Evolutionary conservation across 2,797 vertebrate genomes (phyloP), one percentile per base, ranked within the genome.

Genomic region (Garrulus glandarius): DNA sequence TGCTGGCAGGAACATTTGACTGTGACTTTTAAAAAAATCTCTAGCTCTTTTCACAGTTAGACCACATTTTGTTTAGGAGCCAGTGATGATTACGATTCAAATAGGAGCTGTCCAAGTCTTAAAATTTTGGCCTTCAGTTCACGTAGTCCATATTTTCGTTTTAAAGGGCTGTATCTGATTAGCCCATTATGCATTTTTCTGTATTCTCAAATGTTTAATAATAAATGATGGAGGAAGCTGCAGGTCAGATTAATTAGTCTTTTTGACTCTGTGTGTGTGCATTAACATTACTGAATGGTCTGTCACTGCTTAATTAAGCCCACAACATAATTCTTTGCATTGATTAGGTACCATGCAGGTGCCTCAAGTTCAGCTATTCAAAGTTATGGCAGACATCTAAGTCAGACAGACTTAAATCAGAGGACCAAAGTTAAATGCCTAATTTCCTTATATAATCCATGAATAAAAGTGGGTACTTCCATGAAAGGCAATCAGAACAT

Each of bases 141-240:
- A 88, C 5, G 4, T 36, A 50, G 36, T 29, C 44, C 32, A 12
- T 59, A 43, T 60, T 60, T 78, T 76, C 6, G 19, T 63, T 63
- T 80, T 74, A 63, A 94, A 69, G 21, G 22, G 4, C 18, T 92
- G 24, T 81, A 63, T 71, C 61, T 69, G 59, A 47, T 61, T 47
- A 87, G 36, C 23, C 8, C 11, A 61, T 93, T 71, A 75, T 80
- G 49, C 30, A 53, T 78, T 92, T 81, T 93, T 52, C 43, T 70
- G 32, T 55, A 27, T 93, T 95, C 49, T 97, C 87, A 92, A 91
- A 85, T 94, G 92, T 95, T 97, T 91, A 97, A 96, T 97, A 95
- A 95, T 95, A 95, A 96, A 95, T 91, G 75, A 95, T 49, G 43
- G 78, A 93, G 27, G 87, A 96, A 94, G 37, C 84, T 93, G 83